phyloP scores from a whole-genome alignment of 2,888 invertebrate species.

The Bugula neritina region DNA sequence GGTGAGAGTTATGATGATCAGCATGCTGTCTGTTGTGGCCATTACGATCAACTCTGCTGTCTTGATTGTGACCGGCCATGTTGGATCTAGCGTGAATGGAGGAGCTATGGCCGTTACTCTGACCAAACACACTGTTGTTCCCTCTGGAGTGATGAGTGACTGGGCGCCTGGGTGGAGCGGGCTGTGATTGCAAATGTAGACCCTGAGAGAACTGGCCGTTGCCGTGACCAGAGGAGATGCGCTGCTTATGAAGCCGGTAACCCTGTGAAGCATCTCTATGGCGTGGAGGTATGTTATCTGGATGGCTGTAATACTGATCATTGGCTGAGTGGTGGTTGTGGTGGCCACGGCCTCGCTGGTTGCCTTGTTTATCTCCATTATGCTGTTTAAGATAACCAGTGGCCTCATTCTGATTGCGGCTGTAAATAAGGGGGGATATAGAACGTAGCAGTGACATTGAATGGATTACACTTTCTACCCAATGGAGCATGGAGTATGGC shows the following conservation, averaged over 20 bases:
- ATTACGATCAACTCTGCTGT: neutral
- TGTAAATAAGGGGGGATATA: neutral
- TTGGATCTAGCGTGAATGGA: neutral
- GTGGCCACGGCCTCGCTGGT: neutral
- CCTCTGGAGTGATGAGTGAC: neutral
- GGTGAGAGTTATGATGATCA: neutral
- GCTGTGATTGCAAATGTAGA: neutral
- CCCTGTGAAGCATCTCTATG: neutral
- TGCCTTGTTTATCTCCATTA: neutral
- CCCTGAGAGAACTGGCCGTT: neutral
- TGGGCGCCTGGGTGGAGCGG: neutral
- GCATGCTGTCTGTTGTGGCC: neutral
- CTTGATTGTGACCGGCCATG: neutral
- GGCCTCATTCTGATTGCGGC: neutral
- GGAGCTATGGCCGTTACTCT: neutral
- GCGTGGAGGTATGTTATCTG: constrained; percentile 2
- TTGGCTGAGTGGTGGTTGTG: neutral
- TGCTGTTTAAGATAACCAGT: neutral
- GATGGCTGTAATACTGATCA: constrained; percentile 6
- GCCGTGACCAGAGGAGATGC: neutral
- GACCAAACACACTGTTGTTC: neutral
- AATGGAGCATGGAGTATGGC: too few relatives aligned
- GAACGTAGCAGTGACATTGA: neutral
- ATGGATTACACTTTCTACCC: neutral
- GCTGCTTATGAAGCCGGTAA: neutral